Percentiles rank a stretch among this genome's conserved stretches.
phyloP scores from a whole-genome alignment of 1,140 invertebrate species.

The Cataglyphis hispanica region DNA sequence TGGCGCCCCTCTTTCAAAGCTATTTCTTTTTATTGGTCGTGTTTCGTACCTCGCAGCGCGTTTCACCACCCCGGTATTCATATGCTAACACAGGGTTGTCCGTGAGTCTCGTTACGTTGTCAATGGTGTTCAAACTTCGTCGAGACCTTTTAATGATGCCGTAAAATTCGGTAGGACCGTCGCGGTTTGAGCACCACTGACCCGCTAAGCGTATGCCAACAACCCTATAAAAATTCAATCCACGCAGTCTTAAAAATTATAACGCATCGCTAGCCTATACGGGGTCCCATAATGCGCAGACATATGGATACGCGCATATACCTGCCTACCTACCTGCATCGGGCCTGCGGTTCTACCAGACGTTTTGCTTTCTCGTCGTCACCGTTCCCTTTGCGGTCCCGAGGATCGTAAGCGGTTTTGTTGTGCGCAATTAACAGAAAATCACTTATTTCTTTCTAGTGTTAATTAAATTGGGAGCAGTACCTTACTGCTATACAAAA shows the following conservation, averaged over 20 bases:
- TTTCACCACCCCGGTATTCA: slow-evolving; percentile 74
- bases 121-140: slow-evolving; percentile 66
- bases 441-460: slow-evolving; percentile 9
- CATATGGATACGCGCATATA: slow-evolving; percentile 59
- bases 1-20: slow-evolving; percentile 67
- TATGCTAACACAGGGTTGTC: slow-evolving; percentile 78
- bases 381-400: slow-evolving; percentile 18
- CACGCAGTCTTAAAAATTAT: slow-evolving; percentile 78
- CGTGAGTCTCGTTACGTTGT: slow-evolving; percentile 71
- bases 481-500: no score
- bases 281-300: slow-evolving; percentile 68
- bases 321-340: slow-evolving; percentile 38
- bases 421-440: slow-evolving; percentile 50
- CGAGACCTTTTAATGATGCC: slow-evolving; percentile 67
- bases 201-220: slow-evolving; percentile 72
- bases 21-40: slow-evolving; percentile 76
- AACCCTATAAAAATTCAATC: slow-evolving; percentile 80
- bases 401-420: slow-evolving; percentile 46
- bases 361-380: slow-evolving; percentile 47
- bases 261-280: slow-evolving; percentile 75
- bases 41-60: slow-evolving; percentile 69
- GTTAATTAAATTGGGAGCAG: slow-evolving; percentile 35
- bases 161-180: slow-evolving; percentile 65
- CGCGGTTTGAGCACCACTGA: slow-evolving; percentile 71
- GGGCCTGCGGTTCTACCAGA: slow-evolving; percentile 53